Percentiles rank a stretch among this genome's conserved stretches.
Conservation (phyloP, 2,797 vertebrate genomes). For the Perdix hodgsoniae region DNA sequence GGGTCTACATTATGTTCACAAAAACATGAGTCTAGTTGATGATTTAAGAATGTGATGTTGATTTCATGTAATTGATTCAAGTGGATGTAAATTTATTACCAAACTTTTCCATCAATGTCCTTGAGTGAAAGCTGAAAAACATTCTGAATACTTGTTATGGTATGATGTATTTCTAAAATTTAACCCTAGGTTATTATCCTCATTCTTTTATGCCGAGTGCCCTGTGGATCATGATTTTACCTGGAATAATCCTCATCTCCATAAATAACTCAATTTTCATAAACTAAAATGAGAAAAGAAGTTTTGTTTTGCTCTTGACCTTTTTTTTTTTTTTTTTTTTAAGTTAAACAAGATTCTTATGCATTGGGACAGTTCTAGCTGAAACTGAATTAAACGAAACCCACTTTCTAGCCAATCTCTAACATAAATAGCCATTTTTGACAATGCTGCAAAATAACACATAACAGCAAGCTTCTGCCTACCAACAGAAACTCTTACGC, state of each 20-base stretch:
- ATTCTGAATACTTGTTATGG: neutral
- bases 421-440: neutral
- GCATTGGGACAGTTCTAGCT: neutral
- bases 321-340: neutral
- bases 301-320: neutral
- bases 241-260: neutral
- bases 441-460: neutral
- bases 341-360: neutral
- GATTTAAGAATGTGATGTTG: neutral
- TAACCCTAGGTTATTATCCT: neutral
- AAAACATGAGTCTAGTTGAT: neutral
- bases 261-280: neutral
- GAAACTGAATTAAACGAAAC: neutral
- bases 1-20: neutral
- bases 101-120: neutral
- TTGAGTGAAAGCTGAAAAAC: neutral
- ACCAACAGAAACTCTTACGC: neutral
- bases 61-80: neutral
- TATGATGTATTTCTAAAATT: neutral
- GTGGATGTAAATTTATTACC: neutral
- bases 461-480: neutral
- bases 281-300: neutral
- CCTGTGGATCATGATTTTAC: neutral
- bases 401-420: neutral
- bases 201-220: neutral